A percentile compares a stretch with the other conserved stretches of the same genome.
Evolutionary conservation across 2,888 invertebrate species (phyloP).

Genomic region (Capitulum mitella): DNA sequence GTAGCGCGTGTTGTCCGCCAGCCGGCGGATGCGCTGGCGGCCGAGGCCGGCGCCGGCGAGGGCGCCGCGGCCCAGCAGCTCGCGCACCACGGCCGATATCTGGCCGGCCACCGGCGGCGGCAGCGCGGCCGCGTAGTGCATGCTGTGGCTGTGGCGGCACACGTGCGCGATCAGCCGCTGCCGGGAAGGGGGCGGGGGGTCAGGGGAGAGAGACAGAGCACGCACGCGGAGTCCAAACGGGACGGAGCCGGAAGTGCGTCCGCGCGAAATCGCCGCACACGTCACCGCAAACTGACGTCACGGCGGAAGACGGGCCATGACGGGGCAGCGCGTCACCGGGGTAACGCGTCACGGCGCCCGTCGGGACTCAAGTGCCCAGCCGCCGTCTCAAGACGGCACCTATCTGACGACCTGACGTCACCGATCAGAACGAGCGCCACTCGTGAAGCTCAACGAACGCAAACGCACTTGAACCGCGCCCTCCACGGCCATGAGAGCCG

Average conservation of each 20-base stretch:
- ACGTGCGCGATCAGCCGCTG: slow-evolving; percentile 26
- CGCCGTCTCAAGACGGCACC: too few species aligned
- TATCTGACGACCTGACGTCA: too few species aligned
- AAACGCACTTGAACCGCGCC: too few species aligned
- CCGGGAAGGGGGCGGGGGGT: background rate
- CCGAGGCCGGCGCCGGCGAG: slow-evolving; percentile 40
- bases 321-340: too few species aligned
- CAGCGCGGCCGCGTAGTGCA: slow-evolving; percentile 25
- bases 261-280: background rate
- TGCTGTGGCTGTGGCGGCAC: slow-evolving; percentile 23
- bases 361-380: too few species aligned
- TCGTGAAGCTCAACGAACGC: too few species aligned
- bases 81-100: slow-evolving; percentile 20
- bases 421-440: too few species aligned
- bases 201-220: background rate
- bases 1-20: slow-evolving; percentile 74
- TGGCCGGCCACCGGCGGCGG: slow-evolving; percentile 28
- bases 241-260: too few species aligned
- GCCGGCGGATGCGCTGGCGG: slow-evolving; percentile 55
- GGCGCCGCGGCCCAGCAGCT: slow-evolving; percentile 23
- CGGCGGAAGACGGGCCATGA: too few species aligned
- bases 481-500: too few species aligned
- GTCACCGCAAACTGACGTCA: background rate
- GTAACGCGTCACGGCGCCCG: too few species aligned
- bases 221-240: background rate